Percentiles rank a stretch among this genome's conserved stretches.
These are phyloP conservation scores for Phymastichus coffea DNA, from an alignment of 1,140 invertebrate genomes.

Conservation along the genomic window DNA sequence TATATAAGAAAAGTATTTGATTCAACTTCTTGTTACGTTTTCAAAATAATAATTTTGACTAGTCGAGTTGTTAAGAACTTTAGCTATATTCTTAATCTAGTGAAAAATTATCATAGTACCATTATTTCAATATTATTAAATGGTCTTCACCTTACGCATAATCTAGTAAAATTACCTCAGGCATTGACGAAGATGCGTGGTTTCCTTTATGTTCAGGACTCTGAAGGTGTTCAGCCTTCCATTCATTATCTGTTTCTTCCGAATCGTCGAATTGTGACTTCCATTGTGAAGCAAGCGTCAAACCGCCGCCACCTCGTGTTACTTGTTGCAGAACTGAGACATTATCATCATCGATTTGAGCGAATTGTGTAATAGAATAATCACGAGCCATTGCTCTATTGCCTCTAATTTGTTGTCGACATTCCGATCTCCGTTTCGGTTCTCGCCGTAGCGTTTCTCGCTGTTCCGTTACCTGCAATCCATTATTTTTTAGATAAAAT, in stretches of 20 bases:
- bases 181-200: conserved; percentile 37
- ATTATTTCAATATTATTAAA: background rate
- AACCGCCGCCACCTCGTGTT: conserved; percentile 71
- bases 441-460: conserved; percentile 54
- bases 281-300: conserved; percentile 88
- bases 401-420: conserved; percentile 46
- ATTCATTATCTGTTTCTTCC: conserved; percentile 89
- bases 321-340: conserved; percentile 83
- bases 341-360: conserved; percentile 90
- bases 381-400: conserved; percentile 53
- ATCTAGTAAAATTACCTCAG: conserved; percentile 48
- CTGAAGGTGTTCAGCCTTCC: conserved; percentile 78
- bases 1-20: no score
- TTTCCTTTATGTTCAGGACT: conserved; percentile 67
- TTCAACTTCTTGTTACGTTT: no score
- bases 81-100: background rate
- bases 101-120: background rate
- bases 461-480: conserved; percentile 50
- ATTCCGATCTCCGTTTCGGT: conserved; percentile 45
- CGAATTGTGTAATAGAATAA: conserved; percentile 81
- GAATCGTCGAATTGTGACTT: conserved; percentile 94
- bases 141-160: no score
- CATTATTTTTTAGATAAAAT: no score
- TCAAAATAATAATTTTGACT: no score
- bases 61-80: background rate